A percentile compares a stretch with the other conserved stretches of the same genome.
phyloP scores from a whole-genome alignment of 1,140 invertebrate genomes.

The Zaprionus tsacasi region DNA sequence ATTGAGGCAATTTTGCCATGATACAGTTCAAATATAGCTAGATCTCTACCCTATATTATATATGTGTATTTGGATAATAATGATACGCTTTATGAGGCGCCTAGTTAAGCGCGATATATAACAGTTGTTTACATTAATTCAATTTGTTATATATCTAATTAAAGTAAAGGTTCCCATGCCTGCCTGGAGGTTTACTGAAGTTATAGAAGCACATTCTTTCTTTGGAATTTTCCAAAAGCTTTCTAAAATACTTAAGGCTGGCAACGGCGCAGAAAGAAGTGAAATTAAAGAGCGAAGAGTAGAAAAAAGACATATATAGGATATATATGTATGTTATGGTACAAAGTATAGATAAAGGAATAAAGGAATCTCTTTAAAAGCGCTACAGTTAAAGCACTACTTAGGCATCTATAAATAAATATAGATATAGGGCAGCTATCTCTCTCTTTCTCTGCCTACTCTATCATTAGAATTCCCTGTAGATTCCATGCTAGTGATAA shows the following conservation, averaged over 20 bases:
- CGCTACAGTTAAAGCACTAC: too few relatives aligned
- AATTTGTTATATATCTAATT: not conserved
- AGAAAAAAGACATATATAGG: not conserved
- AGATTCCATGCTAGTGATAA: constrained; percentile 22
- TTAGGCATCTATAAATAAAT: not conserved
- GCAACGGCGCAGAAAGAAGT: constrained; percentile 31
- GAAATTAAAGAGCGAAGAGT: not conserved
- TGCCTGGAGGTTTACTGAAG: too few relatives aligned
- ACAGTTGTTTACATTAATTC: not conserved
- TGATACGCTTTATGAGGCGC: not conserved
- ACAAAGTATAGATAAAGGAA: too few relatives aligned
- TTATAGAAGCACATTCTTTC: not conserved
- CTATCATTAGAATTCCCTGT: constrained; percentile 6
- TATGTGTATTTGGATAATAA: not conserved
- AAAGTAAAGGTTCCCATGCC: too few relatives aligned
- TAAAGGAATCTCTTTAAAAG: too few relatives aligned
- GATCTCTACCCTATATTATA: not conserved
- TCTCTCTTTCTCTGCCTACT: not conserved
- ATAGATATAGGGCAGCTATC: not conserved
- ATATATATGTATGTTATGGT: not conserved
- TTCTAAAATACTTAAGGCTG: constrained; percentile 34
- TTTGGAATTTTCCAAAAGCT: constrained; percentile 3
- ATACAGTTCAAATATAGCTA: not conserved
- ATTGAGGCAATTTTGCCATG: constrained; percentile 27
- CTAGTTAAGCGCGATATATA: not conserved